A percentile compares a stretch with the other conserved stretches of the same genome.
Conservation (phyloP, 1,140 invertebrate species). For the Asbolus verrucosus region DNA sequence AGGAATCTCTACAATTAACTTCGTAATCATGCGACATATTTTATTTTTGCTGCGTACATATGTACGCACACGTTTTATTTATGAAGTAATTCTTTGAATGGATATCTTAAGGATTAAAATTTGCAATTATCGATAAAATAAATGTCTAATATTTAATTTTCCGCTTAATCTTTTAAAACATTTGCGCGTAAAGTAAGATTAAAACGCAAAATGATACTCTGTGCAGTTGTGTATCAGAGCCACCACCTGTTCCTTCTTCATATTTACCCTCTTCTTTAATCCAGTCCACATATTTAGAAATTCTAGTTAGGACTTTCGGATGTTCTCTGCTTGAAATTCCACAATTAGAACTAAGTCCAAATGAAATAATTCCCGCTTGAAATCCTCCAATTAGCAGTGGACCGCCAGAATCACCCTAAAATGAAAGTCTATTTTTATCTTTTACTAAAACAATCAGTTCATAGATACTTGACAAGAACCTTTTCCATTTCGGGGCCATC, state of each 20-base stretch:
- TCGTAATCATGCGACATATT: too few relatives aligned
- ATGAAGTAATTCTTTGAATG: too few relatives aligned
- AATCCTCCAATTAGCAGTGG: constrained; percentile 39
- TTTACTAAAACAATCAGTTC: not conserved
- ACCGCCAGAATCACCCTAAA: constrained; percentile 45
- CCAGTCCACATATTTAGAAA: constrained; percentile 37
- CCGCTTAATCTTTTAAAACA: too few relatives aligned
- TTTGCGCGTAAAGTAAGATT: too few relatives aligned
- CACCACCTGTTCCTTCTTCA: not conserved
- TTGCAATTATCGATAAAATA: too few relatives aligned
- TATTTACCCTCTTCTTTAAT: constrained; percentile 24
- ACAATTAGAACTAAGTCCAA: constrained; percentile 41
- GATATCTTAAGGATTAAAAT: too few relatives aligned
- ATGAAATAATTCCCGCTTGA: constrained; percentile 42
- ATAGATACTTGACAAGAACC: constrained; percentile 43
- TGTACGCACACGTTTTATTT: too few relatives aligned
- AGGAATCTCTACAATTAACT: too few relatives aligned
- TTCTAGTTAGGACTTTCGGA: constrained; percentile 43
- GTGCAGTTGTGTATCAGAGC: not conserved
- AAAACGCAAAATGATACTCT: not conserved
- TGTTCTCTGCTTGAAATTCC: constrained; percentile 42
- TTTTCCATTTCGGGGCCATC: constrained; percentile 32
- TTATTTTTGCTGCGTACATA: too few relatives aligned
- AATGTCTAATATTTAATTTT: too few relatives aligned
- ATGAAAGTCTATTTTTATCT: not conserved